These are phyloP conservation scores for Notothenia coriiceps DNA, from an alignment of 2,113 vertebrate genomes.

Conservation along the genomic window DNA sequence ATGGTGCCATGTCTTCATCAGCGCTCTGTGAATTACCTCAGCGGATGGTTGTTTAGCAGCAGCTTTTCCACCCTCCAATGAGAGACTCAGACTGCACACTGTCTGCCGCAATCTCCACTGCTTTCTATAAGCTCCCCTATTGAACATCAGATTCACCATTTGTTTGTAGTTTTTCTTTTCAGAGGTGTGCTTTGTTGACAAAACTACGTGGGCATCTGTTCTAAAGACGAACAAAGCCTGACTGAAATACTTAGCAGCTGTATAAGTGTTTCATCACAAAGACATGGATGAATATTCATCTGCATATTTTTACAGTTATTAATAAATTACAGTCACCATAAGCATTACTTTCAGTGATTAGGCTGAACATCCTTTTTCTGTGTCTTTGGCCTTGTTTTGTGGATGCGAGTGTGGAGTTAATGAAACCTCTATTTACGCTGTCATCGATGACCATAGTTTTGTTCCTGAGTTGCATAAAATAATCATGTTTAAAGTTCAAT, in stretches of 20 bases:
- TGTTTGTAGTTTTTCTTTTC: conserved; percentile 22
- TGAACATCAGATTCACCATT: conserved; percentile 20
- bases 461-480: background rate
- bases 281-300: conserved; percentile 60
- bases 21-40: conserved; percentile 50
- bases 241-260: conserved; percentile 47
- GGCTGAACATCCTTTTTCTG: conserved; percentile 19
- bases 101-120: conserved; percentile 27
- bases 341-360: conserved; percentile 38
- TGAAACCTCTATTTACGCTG: background rate
- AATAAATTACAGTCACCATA: conserved; percentile 58
- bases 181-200: conserved; percentile 27
- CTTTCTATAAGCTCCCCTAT: conserved; percentile 8
- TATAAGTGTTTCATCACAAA: conserved; percentile 57
- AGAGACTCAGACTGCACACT: conserved; percentile 23
- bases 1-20: conserved; percentile 49
- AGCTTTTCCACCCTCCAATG: conserved; percentile 24
- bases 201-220: conserved; percentile 43
- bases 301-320: conserved; percentile 64
- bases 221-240: conserved; percentile 21
- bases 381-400: conserved; percentile 32
- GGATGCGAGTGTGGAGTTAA: conserved; percentile 18
- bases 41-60: conserved; percentile 15
- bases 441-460: conserved; percentile 21
- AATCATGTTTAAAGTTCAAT: background rate